Evolutionary conservation across 2,888 invertebrate genomes (phyloP).

Genomic region (Amblyjoppa fuscipennis): DNA sequence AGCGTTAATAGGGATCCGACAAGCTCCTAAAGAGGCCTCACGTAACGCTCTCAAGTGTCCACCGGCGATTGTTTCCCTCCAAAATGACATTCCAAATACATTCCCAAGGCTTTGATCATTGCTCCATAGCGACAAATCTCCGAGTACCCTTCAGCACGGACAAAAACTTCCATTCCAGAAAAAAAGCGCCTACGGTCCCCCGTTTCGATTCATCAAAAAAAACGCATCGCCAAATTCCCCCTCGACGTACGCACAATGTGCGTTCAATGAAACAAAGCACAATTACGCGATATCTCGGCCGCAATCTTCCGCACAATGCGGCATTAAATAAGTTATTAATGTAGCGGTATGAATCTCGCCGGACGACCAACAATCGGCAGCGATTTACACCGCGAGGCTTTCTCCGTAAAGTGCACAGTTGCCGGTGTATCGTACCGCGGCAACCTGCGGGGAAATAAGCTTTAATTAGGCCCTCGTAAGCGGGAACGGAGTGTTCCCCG

Average conservation of each 20-base stretch:
- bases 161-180: too few species aligned
- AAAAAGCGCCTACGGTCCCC: too few species aligned
- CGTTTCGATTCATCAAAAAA: too few species aligned
- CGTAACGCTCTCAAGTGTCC: too few species aligned
- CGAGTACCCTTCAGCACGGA: too few species aligned
- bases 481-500: constrained; percentile 45
- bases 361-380: not conserved
- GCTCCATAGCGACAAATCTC: too few species aligned
- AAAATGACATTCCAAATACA: too few species aligned
- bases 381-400: constrained; percentile 1
- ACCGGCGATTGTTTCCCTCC: too few species aligned
- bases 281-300: not conserved
- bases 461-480: constrained; percentile 66
- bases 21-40: too few species aligned
- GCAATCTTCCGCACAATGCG: not conserved
- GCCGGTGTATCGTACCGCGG: not conserved
- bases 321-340: not conserved
- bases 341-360: not conserved
- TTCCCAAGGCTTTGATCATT: too few species aligned
- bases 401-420: not conserved
- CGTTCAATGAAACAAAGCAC: not conserved
- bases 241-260: not conserved
- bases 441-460: constrained; percentile 52
- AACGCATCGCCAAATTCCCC: too few species aligned
- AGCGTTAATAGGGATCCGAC: too few species aligned